These are phyloP conservation scores for Micropoecilia bifurca DNA, from an alignment of 2,797 vertebrate species.

Conservation along the genomic window DNA sequence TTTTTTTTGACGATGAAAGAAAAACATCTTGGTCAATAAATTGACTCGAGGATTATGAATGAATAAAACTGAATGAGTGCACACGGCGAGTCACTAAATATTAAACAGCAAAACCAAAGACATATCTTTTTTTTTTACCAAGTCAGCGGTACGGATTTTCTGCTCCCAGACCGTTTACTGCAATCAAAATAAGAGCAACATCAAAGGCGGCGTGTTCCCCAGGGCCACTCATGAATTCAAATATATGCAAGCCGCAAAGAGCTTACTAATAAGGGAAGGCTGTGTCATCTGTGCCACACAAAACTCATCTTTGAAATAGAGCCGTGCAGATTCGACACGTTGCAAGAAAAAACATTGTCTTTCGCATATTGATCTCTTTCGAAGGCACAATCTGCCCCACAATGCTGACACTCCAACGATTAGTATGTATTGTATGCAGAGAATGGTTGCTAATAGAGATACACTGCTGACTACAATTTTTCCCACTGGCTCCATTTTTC, in stretches of 20 bases:
- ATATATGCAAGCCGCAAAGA: conserved; percentile 20
- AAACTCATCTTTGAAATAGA: conserved; percentile 17
- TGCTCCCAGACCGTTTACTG: background rate
- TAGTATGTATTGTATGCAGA: background rate
- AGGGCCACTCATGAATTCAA: conserved; percentile 4
- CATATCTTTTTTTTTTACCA: background rate
- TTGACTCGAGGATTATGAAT: background rate
- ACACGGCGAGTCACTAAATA: background rate
- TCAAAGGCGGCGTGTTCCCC: conserved; percentile 16
- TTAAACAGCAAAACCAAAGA: conserved; percentile 1
- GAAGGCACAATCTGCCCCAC: background rate
- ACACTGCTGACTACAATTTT: background rate
- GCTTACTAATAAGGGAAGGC: conserved; percentile 11
- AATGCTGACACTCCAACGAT: background rate
- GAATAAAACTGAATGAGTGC: background rate
- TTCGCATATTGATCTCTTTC: background rate
- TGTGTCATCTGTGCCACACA: background rate
- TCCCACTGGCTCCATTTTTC: background rate
- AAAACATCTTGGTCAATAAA: background rate
- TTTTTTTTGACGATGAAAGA: background rate
- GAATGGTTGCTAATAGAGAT: background rate
- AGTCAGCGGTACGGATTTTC: conserved; percentile 2
- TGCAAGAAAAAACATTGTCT: background rate
- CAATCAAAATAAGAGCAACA: conserved; percentile 22
- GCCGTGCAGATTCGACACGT: background rate